phyloP scores from a whole-genome alignment of 2,113 vertebrate genomes.

The Melanerpes formicivorus region DNA sequence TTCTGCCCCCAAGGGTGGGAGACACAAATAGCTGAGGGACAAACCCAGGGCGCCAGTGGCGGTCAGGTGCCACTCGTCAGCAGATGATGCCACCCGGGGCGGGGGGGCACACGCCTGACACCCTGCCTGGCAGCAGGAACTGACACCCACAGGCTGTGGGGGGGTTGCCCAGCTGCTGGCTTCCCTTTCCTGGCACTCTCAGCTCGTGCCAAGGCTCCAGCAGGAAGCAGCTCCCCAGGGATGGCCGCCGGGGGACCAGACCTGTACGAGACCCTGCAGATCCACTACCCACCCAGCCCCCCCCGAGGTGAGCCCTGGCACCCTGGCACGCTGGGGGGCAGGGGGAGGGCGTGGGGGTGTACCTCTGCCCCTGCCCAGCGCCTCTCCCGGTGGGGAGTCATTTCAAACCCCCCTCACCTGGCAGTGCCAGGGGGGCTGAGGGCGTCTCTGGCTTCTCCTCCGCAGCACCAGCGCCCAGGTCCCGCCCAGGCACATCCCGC shows the following conservation, averaged over 20 bases:
- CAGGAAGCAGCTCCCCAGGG: not conserved
- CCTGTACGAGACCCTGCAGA: not conserved
- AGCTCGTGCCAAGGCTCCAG: accelerated
- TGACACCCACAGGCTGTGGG: accelerated
- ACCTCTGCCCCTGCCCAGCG: not conserved
- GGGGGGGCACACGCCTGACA: not conserved
- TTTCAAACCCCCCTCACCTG: no score
- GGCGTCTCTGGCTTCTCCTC: not conserved
- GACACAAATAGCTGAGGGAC: not conserved
- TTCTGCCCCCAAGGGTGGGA: not conserved
- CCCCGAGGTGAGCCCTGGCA: not conserved
- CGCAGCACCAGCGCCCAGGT: accelerated
- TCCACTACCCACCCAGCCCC: not conserved
- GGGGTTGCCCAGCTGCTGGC: accelerated
- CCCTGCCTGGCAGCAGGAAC: not conserved
- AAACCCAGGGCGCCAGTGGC: not conserved
- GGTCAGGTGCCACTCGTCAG: not conserved
- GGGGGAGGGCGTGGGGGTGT: no score
- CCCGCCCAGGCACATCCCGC: accelerated
- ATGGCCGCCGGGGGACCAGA: not conserved
- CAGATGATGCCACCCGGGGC: not conserved
- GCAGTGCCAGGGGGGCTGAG: not conserved
- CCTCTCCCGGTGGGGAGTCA: not conserved
- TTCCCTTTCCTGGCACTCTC: not conserved
- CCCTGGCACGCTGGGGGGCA: not conserved